Conservation (phyloP, 2,113 vertebrate genomes). For the Daboia siamensis region DNA sequence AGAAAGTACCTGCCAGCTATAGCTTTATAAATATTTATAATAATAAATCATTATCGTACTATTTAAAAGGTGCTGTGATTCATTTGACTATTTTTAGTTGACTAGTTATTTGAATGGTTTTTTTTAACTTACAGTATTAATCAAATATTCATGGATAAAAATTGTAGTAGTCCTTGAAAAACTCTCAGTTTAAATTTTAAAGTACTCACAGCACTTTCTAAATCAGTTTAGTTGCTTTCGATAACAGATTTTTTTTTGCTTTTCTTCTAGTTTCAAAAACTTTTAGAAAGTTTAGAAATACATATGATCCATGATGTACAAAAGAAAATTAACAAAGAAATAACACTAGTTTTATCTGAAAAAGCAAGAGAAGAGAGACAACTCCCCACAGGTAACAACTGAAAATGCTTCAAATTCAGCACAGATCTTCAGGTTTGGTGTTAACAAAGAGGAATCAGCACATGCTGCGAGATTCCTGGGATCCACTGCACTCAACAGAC, state of each 20-base stretch:
- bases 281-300: slow-evolving; percentile 75
- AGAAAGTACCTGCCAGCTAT: background rate
- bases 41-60: background rate
- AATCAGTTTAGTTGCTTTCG: background rate
- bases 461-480: background rate
- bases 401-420: background rate
- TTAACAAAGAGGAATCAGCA: no score
- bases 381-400: slow-evolving; percentile 67
- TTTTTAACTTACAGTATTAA: background rate
- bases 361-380: slow-evolving; percentile 54
- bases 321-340: slow-evolving; percentile 68
- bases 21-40: background rate
- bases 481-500: background rate
- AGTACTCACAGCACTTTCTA: background rate
- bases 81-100: background rate
- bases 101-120: background rate
- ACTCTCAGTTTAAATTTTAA: background rate
- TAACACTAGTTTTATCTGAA: slow-evolving; percentile 71
- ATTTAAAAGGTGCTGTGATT: background rate
- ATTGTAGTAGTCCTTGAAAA: background rate
- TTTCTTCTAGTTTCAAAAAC: slow-evolving; percentile 69
- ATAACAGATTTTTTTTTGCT: background rate
- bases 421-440: background rate
- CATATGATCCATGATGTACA: slow-evolving; percentile 71
- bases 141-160: background rate